A percentile compares a stretch with the other conserved stretches of the same genome.
These are phyloP conservation scores for Bufo gargarizans DNA, from an alignment of 2,113 vertebrate species.

Conservation along the genomic window DNA sequence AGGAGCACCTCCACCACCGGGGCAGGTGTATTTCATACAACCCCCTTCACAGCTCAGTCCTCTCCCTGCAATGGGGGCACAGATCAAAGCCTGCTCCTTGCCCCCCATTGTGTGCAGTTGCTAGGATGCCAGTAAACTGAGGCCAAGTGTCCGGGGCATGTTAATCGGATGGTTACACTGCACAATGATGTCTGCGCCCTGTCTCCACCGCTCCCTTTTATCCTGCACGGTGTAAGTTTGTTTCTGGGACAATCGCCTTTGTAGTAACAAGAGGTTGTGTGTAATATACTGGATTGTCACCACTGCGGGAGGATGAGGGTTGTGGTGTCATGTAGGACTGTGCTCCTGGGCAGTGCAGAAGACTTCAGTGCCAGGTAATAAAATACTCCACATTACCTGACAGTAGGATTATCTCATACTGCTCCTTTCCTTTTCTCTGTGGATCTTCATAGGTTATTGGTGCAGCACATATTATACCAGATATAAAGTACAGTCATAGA, in stretches of 20 bases:
- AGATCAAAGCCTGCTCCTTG: constrained; percentile 81
- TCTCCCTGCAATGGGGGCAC: constrained; percentile 76
- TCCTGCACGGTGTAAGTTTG: constrained; percentile 3
- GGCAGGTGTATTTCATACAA: not conserved
- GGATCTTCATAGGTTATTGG: no score
- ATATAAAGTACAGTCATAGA: no score
- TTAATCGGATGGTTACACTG: constrained; percentile 81
- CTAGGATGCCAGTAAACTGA: constrained; percentile 74
- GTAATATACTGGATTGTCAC: not conserved
- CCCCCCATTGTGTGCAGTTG: constrained; percentile 82
- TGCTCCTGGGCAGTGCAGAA: not conserved
- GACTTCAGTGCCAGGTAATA: not conserved
- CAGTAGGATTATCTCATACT: no score
- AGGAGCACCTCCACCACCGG: no score
- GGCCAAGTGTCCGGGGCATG: constrained; percentile 73
- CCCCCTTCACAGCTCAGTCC: not conserved
- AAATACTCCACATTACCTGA: no score
- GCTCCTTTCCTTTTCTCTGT: no score
- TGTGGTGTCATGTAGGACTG: not conserved
- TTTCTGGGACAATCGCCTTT: constrained; percentile 31
- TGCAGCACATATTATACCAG: no score
- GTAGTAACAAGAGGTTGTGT: not conserved
- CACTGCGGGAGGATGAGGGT: not conserved
- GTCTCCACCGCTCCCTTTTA: constrained; percentile 16
- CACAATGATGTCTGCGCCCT: constrained; percentile 63